These are phyloP conservation scores for Drosophila mauritiana DNA, from an alignment of 1,140 invertebrate genomes.

Conservation along the genomic window DNA sequence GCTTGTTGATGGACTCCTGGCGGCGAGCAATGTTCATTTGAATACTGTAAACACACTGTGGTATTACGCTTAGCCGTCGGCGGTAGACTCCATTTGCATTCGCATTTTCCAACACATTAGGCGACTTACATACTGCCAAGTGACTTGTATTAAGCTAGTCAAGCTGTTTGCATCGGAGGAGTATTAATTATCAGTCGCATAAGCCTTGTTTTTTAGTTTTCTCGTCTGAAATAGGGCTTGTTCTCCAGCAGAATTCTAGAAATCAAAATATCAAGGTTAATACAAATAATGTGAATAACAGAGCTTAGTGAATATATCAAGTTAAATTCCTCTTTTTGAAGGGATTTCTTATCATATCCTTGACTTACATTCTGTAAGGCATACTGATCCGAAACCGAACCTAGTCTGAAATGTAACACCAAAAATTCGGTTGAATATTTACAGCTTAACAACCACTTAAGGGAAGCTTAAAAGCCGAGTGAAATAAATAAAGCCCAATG, in stretches of 20 bases:
- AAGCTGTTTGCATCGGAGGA: not conserved
- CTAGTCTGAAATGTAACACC: not conserved
- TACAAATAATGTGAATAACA: too few species aligned
- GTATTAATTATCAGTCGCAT: not conserved
- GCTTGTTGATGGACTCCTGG: constrained; percentile 47
- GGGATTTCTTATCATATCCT: not conserved
- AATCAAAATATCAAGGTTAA: too few species aligned
- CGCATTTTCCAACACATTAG: constrained; percentile 32
- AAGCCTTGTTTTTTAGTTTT: too few species aligned
- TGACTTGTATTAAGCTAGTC: constrained; percentile 27
- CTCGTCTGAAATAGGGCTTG: not conserved
- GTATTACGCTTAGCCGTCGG: constrained; percentile 38
- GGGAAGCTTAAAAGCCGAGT: constrained; percentile 5
- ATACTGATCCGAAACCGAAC: not conserved
- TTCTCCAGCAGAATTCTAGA: too few species aligned
- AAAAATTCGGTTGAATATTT: constrained; percentile 12
- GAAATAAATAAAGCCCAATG: constrained; percentile 36
- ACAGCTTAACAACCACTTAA: constrained; percentile 49
- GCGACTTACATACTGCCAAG: not conserved
- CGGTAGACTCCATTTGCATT: constrained; percentile 35
- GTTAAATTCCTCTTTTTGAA: not conserved
- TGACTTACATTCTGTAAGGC: not conserved
- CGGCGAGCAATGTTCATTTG: constrained; percentile 40
- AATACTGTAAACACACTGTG: constrained; percentile 45
- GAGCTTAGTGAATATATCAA: too few species aligned